Percentiles rank a stretch among this genome's conserved stretches.
Evolutionary conservation across 2,888 invertebrate genomes (phyloP).

Genomic region (Meandrusa payeni): DNA sequence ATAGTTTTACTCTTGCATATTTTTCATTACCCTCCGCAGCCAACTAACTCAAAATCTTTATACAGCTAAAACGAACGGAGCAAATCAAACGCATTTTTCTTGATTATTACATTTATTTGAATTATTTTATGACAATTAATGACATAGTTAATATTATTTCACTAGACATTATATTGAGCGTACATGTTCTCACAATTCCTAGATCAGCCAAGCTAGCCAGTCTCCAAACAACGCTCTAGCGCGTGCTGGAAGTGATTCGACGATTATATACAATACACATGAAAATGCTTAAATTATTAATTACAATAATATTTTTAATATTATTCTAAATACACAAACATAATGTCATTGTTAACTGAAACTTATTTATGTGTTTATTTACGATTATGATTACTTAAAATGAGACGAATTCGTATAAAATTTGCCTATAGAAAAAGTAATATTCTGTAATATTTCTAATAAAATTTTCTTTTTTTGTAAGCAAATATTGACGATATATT

Average conservation of each 20-base stretch:
- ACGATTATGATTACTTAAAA: no score
- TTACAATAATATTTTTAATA: constrained; percentile 24
- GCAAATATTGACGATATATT: neutral
- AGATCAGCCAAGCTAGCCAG: constrained; percentile 66
- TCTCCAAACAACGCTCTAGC: constrained; percentile 42
- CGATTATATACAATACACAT: constrained; percentile 50
- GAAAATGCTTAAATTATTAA: constrained; percentile 30
- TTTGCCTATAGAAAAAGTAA: no score
- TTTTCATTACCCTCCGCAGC: constrained; percentile 2
- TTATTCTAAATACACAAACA: constrained; percentile 15
- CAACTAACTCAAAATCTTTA: neutral
- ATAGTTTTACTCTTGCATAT: constrained; percentile 20
- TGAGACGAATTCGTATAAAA: no score
- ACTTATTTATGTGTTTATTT: no score
- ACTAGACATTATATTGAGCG: constrained; percentile 70
- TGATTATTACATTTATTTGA: constrained; percentile 66
- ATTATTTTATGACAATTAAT: constrained; percentile 73
- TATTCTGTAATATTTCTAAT: no score
- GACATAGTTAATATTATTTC: constrained; percentile 63
- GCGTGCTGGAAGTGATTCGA: constrained; percentile 40
- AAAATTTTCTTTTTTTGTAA: neutral
- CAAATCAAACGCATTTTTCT: constrained; percentile 37
- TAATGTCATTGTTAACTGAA: no score
- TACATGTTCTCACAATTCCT: constrained; percentile 76
- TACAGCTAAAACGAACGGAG: constrained; percentile 11